Evolutionary conservation across 1,140 invertebrate genomes (phyloP), one percentile per base, ranked within the genome.

Genomic region (Bathynomus jamesi): DNA sequence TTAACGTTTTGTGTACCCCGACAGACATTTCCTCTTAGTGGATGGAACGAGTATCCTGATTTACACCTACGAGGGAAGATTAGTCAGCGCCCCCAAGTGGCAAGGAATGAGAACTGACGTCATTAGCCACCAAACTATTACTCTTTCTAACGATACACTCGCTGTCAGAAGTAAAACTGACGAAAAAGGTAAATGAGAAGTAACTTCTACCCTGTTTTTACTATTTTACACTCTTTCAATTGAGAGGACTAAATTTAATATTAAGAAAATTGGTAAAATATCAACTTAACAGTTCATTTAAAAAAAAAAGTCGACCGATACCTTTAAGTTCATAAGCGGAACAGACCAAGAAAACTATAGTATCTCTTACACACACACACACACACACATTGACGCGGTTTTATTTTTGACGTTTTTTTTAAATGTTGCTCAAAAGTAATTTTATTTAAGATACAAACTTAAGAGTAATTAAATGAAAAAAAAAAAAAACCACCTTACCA

Each of bases 21-120:
- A 31, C 77, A 94, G 92, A 80, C 89, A 93, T 81, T 90, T 98
- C 78, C 83, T 95, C 68, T 79, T 96, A 28, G 89, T 95, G 7
- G 93, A 95, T 82, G 87, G 87, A 77, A 86, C 86, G 46, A 85
- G 85, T 61, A 81, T 95, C 2, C 89, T 89, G 72, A 82, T 96
- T 7, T 94, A 94, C 81, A 93, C 88, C 72, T 97, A 96, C 81
- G 93, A 96, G 83, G 94, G 94, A 0, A 85, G 92, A 68, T 81
- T 93, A 61, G 80, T 92, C 0, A 88, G 89, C 30, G 87, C 87
- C 77, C 91, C 92, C n/a, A 87, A 88, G 78, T 94, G 90, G 88
- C 87, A 88, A 21, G 89, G 89, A 30, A 89, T 90, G 82, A 83
- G 86, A 67, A 85, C 87, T 27, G 89, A 91, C 74, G 82, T 85